Evolutionary conservation across 2,888 invertebrate genomes (phyloP).

Genomic region (Acanthosoma haemorrhoidale): DNA sequence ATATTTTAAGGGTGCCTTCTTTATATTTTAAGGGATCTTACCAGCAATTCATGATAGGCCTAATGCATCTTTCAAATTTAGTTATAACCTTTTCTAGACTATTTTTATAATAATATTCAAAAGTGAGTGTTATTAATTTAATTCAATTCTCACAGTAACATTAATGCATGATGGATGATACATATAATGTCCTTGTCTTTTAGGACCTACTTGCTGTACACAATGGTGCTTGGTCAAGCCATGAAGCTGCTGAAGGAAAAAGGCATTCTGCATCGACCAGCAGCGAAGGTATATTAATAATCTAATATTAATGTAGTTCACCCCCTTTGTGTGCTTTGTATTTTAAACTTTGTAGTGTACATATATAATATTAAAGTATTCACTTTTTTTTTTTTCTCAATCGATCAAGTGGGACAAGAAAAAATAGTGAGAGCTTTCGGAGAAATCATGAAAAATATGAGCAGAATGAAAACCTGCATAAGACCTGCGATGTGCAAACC

Average conservation of each 20-base stretch:
- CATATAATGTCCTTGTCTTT: conserved; percentile 19
- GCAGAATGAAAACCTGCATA: conserved; percentile 81
- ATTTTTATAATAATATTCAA: too few species aligned
- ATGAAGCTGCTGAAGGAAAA: conserved; percentile 38
- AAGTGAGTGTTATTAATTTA: too few species aligned
- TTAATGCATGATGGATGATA: not conserved
- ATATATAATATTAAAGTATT: too few species aligned
- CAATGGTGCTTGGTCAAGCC: conserved; percentile 58
- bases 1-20: too few species aligned
- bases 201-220: conserved; percentile 59
- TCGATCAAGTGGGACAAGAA: conserved; percentile 70
- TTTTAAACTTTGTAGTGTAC: too few species aligned
- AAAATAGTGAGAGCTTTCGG: conserved; percentile 79
- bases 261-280: conserved; percentile 43
- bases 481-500: conserved; percentile 86
- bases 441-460: conserved; percentile 82
- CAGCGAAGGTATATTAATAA: conserved; percentile 48
- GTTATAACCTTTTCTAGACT: too few species aligned
- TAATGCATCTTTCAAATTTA: too few species aligned
- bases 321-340: not conserved
- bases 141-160: not conserved
- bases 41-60: too few species aligned
- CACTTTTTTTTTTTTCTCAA: too few species aligned
- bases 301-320: not conserved
- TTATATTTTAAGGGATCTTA: too few species aligned